phyloP scores from a whole-genome alignment of 2,888 invertebrate genomes.

The Trichopria drosophilae region DNA sequence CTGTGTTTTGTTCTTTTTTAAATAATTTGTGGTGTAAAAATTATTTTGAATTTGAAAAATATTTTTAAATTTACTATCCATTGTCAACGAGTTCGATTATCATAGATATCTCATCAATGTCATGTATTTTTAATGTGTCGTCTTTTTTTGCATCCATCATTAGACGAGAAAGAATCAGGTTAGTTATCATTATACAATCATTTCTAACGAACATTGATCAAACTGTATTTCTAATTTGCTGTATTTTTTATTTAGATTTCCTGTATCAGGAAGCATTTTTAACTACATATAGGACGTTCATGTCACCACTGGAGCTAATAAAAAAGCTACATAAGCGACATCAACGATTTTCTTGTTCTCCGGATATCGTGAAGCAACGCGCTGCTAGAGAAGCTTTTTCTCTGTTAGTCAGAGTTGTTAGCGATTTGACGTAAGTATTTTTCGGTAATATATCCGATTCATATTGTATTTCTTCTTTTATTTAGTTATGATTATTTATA shows the following conservation, averaged over 20 bases:
- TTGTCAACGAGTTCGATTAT: too few species aligned
- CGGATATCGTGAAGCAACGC: constrained; percentile 71
- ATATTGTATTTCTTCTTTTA: neutral
- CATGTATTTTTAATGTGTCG: constrained; percentile 18
- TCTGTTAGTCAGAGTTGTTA: constrained; percentile 89
- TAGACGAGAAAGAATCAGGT: constrained; percentile 62
- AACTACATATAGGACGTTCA: constrained; percentile 95
- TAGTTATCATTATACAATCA: constrained; percentile 34
- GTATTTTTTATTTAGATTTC: constrained; percentile 67
- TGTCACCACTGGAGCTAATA: constrained; percentile 83
- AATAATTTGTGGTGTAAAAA: too few species aligned
- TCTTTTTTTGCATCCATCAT: constrained; percentile 40
- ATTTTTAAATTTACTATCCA: too few species aligned
- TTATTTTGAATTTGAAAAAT: too few species aligned
- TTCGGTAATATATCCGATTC: neutral
- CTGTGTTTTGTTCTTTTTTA: too few species aligned
- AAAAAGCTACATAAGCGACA: constrained; percentile 81
- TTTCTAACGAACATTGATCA: neutral
- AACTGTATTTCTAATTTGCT: constrained; percentile 1
- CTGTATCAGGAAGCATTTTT: constrained; percentile 97
- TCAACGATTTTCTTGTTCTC: constrained; percentile 74
- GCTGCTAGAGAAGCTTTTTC: constrained; percentile 87
- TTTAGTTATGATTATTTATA: neutral
- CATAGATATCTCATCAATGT: too few species aligned
- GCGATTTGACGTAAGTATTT: constrained; percentile 87